Conservation (phyloP, 2,888 invertebrate species). For the Drosophila anomelani region DNA sequence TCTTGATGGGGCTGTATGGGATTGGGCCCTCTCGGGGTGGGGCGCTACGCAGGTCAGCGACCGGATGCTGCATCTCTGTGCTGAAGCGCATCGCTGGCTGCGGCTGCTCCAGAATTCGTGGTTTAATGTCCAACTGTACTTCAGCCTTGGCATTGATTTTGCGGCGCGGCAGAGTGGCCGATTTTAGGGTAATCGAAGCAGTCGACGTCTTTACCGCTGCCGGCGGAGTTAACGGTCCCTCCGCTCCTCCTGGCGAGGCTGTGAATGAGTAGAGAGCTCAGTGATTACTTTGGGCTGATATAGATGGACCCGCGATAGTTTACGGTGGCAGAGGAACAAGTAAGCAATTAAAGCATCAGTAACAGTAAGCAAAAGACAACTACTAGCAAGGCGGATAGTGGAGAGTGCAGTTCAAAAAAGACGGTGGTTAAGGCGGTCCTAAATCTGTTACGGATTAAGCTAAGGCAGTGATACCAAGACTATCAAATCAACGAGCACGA, state of each 20-base stretch:
- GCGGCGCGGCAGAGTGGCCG: constrained; percentile 88
- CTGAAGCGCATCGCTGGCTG: constrained; percentile 85
- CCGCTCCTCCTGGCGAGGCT: constrained; percentile 77
- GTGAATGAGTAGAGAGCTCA: constrained; percentile 14
- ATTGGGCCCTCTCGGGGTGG: constrained; percentile 83
- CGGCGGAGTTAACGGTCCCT: constrained; percentile 55
- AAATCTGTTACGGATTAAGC: constrained; percentile 26
- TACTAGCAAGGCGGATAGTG: constrained; percentile 7
- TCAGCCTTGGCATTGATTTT: constrained; percentile 88
- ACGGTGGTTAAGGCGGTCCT: constrained; percentile 27
- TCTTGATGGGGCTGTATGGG: constrained; percentile 83
- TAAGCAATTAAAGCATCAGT: constrained; percentile 47
- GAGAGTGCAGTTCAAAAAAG: constrained; percentile 12
- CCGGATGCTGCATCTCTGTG: constrained; percentile 87
- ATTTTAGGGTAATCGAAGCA: constrained; percentile 88
- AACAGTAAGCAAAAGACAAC: constrained; percentile 24
- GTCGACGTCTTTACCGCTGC: constrained; percentile 86
- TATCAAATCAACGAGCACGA: constrained; percentile 46
- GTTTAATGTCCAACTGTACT: constrained; percentile 87
- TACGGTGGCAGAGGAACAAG: constrained; percentile 31
- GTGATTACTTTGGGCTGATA: constrained; percentile 9
- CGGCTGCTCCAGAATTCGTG: constrained; percentile 81
- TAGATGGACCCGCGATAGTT: background rate
- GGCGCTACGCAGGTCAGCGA: constrained; percentile 85
- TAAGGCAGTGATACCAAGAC: constrained; percentile 16